These are phyloP conservation scores for Euglossa dilemma DNA, from an alignment of 1,140 invertebrate genomes.

Conservation along the genomic window DNA sequence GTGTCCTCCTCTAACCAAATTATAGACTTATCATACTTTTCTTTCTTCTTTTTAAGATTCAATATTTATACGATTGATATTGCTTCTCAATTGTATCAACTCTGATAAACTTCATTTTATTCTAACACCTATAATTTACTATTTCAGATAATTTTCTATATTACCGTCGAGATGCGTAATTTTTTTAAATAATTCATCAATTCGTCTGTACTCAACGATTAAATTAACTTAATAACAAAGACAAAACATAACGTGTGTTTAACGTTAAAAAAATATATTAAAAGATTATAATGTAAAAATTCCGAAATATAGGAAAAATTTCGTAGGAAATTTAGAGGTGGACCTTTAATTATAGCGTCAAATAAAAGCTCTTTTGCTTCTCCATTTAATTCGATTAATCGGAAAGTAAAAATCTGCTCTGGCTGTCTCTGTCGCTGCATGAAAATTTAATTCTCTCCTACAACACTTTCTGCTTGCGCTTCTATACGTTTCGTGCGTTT, in stretches of 20 bases:
- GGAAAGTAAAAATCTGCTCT: constrained; percentile 51
- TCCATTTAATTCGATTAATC: constrained; percentile 22
- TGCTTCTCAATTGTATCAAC: background rate
- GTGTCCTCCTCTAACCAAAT: constrained; percentile 56
- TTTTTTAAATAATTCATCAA: background rate
- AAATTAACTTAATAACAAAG: background rate
- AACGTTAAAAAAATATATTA: background rate
- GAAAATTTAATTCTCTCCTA: constrained; percentile 65
- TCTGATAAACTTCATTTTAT: background rate
- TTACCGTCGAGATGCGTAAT: background rate
- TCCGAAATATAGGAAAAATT: background rate
- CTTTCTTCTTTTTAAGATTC: background rate
- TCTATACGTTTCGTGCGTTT: constrained; percentile 25
- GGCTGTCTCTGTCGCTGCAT: constrained; percentile 72
- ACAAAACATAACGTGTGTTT: background rate
- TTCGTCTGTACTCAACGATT: background rate
- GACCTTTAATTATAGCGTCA: constrained; percentile 28
- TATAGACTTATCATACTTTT: background rate
- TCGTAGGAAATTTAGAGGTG: constrained; percentile 49
- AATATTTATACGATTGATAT: background rate
- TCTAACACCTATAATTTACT: background rate
- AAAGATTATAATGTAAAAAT: background rate
- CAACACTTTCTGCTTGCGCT: constrained; percentile 56
- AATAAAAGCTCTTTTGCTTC: constrained; percentile 28
- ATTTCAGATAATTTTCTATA: background rate